Evolutionary conservation across 2,113 vertebrate genomes (phyloP).

Genomic region (Bufo bufo): DNA sequence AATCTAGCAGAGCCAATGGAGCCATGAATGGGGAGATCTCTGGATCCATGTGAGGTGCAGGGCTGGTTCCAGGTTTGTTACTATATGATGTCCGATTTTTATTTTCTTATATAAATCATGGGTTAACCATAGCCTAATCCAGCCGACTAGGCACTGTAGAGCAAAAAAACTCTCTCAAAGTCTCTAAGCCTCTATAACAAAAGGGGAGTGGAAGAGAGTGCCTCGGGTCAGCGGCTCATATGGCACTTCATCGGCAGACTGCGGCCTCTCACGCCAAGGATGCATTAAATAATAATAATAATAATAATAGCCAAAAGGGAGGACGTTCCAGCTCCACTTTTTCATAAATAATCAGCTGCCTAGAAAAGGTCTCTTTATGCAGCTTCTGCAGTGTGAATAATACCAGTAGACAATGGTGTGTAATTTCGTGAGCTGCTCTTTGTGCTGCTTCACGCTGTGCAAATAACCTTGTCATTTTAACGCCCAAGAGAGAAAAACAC

Average conservation of each 20-base stretch:
- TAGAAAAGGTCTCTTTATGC: neutral
- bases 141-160: neutral
- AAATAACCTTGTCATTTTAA: neutral
- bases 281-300: slow-evolving; percentile 42
- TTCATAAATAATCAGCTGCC: neutral
- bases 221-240: slow-evolving; percentile 25
- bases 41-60: too few species aligned
- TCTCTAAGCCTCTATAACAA: neutral
- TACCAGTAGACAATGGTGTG: neutral
- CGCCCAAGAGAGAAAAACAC: neutral
- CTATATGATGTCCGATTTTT: too few species aligned
- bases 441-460: neutral
- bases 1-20: too few species aligned
- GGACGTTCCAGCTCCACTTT: neutral
- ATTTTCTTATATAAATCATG: too few species aligned
- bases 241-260: slow-evolving; percentile 31
- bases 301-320: slow-evolving; percentile 28
- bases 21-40: too few species aligned
- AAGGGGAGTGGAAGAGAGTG: neutral
- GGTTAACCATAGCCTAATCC: neutral
- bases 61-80: too few species aligned
- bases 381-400: neutral
- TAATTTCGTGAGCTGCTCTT: neutral
- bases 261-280: slow-evolving; percentile 3
- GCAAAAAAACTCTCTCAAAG: neutral